phyloP scores from a whole-genome alignment of 2,888 invertebrate genomes.

The Julus scanicus region DNA sequence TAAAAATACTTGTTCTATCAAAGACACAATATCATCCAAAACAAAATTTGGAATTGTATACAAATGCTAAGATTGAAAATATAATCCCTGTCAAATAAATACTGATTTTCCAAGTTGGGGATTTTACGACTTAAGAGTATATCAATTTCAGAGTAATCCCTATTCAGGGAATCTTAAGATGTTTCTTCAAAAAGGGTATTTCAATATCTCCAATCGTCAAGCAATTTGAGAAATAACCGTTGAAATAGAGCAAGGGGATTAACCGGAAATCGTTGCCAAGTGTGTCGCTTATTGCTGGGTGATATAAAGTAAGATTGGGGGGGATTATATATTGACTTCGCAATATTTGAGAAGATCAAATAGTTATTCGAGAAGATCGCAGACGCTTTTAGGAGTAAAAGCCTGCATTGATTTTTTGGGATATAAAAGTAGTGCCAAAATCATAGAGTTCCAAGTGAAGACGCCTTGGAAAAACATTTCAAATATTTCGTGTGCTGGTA shows the following conservation, averaged over 20 bases:
- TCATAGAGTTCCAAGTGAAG: not conserved
- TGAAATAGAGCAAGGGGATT: not conserved
- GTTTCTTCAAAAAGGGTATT: not conserved
- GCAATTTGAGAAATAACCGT: constrained; percentile 4
- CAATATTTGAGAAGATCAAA: constrained; percentile 30
- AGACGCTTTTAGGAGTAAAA: not conserved
- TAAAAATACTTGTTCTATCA: too few species aligned
- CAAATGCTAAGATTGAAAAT: not conserved
- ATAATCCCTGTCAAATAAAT: not conserved
- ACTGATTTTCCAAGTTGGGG: not conserved
- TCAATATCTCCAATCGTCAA: not conserved
- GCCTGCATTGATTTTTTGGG: constrained; percentile 11
- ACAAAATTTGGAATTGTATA: not conserved
- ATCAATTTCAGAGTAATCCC: not conserved
- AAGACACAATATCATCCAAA: too few species aligned
- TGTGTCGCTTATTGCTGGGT: not conserved
- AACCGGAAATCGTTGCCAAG: constrained; percentile 30
- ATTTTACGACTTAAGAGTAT: not conserved
- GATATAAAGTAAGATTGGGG: not conserved
- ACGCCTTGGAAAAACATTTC: not conserved
- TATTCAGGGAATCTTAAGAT: not conserved
- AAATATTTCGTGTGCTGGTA: not conserved
- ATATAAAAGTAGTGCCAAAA: not conserved
- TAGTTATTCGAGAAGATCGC: constrained; percentile 10
- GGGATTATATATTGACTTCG: constrained; percentile 1